Evolutionary conservation across 2,113 vertebrate species (phyloP).

Genomic region (Callaeas wilsoni): DNA sequence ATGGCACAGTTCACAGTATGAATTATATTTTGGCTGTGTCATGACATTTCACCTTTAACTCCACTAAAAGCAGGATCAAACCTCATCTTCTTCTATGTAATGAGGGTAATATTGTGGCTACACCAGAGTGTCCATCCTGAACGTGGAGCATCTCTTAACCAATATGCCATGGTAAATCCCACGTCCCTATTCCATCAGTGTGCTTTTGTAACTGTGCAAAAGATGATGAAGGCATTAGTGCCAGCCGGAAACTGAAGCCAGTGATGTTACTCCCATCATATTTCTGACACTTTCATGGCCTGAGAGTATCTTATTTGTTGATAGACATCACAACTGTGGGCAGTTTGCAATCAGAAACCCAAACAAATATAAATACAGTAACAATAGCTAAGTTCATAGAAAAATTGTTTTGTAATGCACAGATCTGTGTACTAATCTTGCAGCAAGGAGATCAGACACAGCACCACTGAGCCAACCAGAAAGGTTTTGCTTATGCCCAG

Average conservation of each 20-base stretch:
- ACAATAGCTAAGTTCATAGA: background rate
- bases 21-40: constrained; percentile 7
- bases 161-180: background rate
- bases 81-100: background rate
- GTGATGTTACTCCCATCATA: background rate
- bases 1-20: background rate
- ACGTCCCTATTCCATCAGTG: background rate
- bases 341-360: background rate
- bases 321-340: background rate
- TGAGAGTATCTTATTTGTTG: background rate
- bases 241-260: background rate
- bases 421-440: background rate
- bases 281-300: background rate
- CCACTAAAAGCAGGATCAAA: background rate
- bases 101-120: background rate
- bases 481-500: background rate
- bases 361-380: background rate
- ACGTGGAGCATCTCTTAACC: background rate
- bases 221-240: background rate
- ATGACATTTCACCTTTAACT: background rate
- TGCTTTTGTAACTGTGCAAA: background rate
- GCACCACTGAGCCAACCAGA: background rate
- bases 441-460: background rate
- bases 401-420: background rate
- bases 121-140: background rate